Evolutionary conservation across 2,797 vertebrate species (phyloP).

Genomic region (Rhinoraja longicauda): DNA sequence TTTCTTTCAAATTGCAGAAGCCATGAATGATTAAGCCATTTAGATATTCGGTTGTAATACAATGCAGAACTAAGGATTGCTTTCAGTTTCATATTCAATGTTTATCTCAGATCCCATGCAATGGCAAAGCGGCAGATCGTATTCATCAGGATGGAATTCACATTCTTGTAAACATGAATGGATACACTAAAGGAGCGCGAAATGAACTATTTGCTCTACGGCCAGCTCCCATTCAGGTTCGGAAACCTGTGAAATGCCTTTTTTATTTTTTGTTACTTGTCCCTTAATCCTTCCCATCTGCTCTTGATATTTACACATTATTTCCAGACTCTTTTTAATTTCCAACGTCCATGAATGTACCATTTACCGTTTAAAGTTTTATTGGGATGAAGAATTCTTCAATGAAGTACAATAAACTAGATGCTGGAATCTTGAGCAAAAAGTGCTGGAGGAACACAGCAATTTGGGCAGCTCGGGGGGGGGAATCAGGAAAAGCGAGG

Average conservation of each 20-base stretch:
- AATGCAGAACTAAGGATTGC: not conserved
- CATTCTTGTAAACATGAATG: conserved; percentile 97
- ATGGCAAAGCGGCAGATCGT: conserved; percentile 95
- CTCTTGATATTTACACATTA: not conserved
- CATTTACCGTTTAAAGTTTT: no score
- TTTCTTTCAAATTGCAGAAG: no score
- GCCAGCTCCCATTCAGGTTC: conserved; percentile 89
- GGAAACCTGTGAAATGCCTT: not conserved
- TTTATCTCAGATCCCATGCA: conserved; percentile 79
- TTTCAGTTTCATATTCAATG: not conserved
- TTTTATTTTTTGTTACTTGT: not conserved
- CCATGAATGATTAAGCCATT: no score
- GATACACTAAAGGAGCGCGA: conserved; percentile 94
- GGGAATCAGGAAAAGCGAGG: no score
- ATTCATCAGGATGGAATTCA: conserved; percentile 96
- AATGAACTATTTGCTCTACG: conserved; percentile 93
- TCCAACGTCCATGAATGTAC: no score
- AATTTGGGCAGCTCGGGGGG: no score
- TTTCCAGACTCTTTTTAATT: no score
- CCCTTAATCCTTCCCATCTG: not conserved
- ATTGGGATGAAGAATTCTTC: no score
- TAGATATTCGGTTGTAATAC: no score
- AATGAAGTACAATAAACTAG: no score
- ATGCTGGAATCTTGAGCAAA: no score
- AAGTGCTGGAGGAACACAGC: no score